Base-by-base conservation (phyloP, 2,888 invertebrate genomes). In the Frankliniella intonsa region DNA sequence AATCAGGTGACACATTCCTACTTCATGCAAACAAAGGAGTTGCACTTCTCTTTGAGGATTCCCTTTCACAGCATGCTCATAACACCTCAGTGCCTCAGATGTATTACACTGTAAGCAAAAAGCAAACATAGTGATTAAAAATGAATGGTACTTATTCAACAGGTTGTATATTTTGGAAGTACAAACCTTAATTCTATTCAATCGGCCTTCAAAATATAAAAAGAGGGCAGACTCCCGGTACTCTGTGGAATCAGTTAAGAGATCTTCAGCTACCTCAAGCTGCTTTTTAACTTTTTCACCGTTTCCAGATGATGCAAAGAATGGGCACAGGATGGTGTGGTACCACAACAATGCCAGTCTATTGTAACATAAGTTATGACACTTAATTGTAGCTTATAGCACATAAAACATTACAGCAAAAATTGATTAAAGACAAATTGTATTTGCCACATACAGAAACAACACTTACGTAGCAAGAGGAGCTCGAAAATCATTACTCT, bases 1-100 rank as follows among this genome's bases (percentile, higher is more conserved):
- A 84, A 93, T 91, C 76, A 93, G 86, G 85, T 91, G 89, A 85
- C 92, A 92, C 93, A 93, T 93, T 81, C 91, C 92, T 81, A 92
- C 90, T 87, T 93, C 92, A 86, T 91, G 90, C 55, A 90, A 86
- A 84, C 92, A 91, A 80, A 93, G 88, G 22, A 92, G 87, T 86
- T 91, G 91, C 11, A 93, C 88, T 87, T 93, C 93, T 65, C 91
- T 88, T 85, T 92, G 92, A n/a, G 89, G 89, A 8, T 91, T 90
- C 81, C 90, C 89, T n/a, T 89, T 88, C 76, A 91, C 90, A 0
- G 92, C 91, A 83, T 88, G 87, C 84, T 90, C 89, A 86, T 92
- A 93, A 17, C 91, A 89, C 81, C 87, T 87, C 80, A 93, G 87
- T 0, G 93, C 92, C 76, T 87, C 87, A 76, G 89, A 88, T 80